Evolutionary conservation across 2,888 invertebrate genomes (phyloP), one percentile per base, ranked within the genome.

Genomic region (Xylophagus ater): DNA sequence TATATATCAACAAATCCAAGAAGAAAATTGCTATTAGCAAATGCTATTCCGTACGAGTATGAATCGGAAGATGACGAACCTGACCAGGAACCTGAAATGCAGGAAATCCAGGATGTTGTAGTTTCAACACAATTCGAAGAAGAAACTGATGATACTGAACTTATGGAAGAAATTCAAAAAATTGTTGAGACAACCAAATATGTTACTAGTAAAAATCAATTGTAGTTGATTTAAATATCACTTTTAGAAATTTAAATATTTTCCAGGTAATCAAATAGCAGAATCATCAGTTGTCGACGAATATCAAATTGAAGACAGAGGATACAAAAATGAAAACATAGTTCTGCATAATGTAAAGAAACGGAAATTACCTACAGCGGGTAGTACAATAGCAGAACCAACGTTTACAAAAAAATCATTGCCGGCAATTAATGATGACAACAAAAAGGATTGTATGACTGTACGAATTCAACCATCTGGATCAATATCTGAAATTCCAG

Each of bases 1-100:
- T 45, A 45, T 20, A 40, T 45, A 19, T 42, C 45, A 17, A 30
- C 32, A 29, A 45, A 45, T 38, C 42, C 45, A 20, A 12, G 45
- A 19, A 21, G 45, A 9, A 34, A 42, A 23, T 29, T 45, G 3
- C 29, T 45, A 8, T 26, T 45, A 9, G 19, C 37, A 3, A 42
- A 14, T 14, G 45, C 45, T 2, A 9, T 45, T 24, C 45, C 45
- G 9, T 45, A 29, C 25, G 6, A 25, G 7, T 40, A 41, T 29
- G 34, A 36, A 15, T 41, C 44, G 4, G 44, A 36, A 6, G 23
- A 13, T 20, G 40, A 38, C n/a, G 44, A 44, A n/a, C 28, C 15
- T 13, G 29, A n/a, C 13, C 19, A 38, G 3, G 26, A 21, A 18
- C 29, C n/a, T n/a, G 35, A 35, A 17, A 25, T 25, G 18, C 7